phyloP scores from a whole-genome alignment of 2,888 invertebrate species.

The Drosophila merina region DNA sequence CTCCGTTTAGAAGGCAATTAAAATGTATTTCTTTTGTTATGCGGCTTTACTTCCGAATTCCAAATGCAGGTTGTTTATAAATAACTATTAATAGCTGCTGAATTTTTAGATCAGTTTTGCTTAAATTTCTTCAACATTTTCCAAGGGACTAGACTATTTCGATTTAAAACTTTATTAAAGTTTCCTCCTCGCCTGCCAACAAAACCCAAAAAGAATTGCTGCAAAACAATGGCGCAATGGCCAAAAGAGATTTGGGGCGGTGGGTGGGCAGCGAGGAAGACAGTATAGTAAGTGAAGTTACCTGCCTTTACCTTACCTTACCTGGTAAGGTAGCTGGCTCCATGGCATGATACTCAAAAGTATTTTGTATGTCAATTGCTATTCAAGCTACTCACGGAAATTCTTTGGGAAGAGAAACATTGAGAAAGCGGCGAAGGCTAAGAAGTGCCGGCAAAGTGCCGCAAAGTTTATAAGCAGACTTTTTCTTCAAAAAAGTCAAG shows the following conservation, averaged over 20 bases:
- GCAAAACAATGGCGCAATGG: constrained; percentile 44
- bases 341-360: constrained; percentile 52
- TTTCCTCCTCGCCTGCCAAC: constrained; percentile 22
- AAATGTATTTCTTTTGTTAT: constrained; percentile 6
- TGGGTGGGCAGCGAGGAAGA: background rate
- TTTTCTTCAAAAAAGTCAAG: constrained; percentile 25
- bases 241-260: background rate
- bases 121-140: background rate
- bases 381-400: constrained; percentile 73
- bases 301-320: background rate
- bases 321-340: constrained; percentile 30
- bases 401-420: background rate
- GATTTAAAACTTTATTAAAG: constrained; percentile 49
- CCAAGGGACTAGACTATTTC: background rate
- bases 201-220: constrained; percentile 36
- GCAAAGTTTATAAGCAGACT: constrained; percentile 48
- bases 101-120: constrained; percentile 26
- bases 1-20: constrained; percentile 18
- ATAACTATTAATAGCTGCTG: background rate
- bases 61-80: background rate
- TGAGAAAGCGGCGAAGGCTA: background rate
- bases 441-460: constrained; percentile 38
- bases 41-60: constrained; percentile 31
- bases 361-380: constrained; percentile 79
- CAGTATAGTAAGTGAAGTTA: constrained; percentile 5